Base-by-base conservation (phyloP, 2,113 vertebrate genomes). In the Corythaeola cristata region DNA sequence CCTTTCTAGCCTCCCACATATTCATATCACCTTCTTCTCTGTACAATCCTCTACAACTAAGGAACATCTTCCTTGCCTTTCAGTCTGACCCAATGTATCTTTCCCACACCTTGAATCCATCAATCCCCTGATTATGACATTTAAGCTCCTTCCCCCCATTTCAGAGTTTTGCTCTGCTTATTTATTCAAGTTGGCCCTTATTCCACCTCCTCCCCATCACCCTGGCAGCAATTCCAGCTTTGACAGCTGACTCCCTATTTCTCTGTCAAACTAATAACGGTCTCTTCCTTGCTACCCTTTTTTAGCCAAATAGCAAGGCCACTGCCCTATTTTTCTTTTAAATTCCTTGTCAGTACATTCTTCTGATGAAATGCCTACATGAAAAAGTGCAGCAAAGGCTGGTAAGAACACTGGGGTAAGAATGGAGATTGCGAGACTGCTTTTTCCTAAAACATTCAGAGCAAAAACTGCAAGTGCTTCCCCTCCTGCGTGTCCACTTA, bases 241-340 rank as follows among this genome's bases (percentile, higher is more conserved):
- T 95, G 88, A 95, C 79, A 90, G 85, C 88, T 87, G 58, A 72
- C 60, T 89, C 89, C 39, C 86, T 75, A 9, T 93, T 92, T 90
- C 68, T 96, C 73, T 82, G 73, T 95, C 90, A 96, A 85, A 81
- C 30, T 87, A 87, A 81, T 93, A 94, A 68, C 5, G 33, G 49
- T 55, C 37, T 87, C 64, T 87, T 89, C 56, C 59, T 92, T 82
- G 15, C 56, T 81, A 93, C 44, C 30, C 28, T n/a, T 80, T 81
- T 94, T 94, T 90, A 89, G 69, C 39, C 73, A 94, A 85, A 91
- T 77, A 90, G 23, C 47, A 90, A 90, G 95, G 19, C 59, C 82
- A 76, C 17, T 76, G 82, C 8, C 71, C 39, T 81, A 88, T 56
- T 93, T 96, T 89, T 88, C 78, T 79, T 76, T 91, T 77, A 83